A percentile compares a stretch with the other conserved stretches of the same genome.
Conservation (phyloP, 1,140 invertebrate genomes). For the Homarus americanus region DNA sequence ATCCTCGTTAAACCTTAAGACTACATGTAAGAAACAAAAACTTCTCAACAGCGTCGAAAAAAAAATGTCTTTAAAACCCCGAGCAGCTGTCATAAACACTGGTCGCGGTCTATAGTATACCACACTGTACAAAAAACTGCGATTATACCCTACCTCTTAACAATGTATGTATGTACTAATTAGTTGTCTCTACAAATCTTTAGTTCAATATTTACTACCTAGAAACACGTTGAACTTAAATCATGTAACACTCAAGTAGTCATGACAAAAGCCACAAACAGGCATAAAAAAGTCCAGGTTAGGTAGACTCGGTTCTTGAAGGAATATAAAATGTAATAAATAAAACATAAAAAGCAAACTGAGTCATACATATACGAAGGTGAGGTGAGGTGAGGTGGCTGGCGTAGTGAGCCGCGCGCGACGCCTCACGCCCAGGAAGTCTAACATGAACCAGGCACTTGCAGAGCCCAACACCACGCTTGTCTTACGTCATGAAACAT, state of each 20-base stretch:
- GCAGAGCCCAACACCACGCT: neutral
- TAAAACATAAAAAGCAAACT: too few relatives aligned
- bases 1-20: neutral
- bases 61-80: neutral
- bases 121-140: neutral
- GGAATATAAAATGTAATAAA: too few relatives aligned
- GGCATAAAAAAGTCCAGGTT: too few relatives aligned
- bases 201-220: too few relatives aligned
- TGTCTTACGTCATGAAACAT: neutral
- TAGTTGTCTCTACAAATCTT: neutral
- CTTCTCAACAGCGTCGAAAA: neutral
- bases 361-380: too few relatives aligned
- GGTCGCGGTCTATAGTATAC: neutral
- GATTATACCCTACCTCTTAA: neutral
- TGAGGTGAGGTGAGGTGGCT: too few relatives aligned
- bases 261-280: too few relatives aligned
- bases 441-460: conserved; percentile 7
- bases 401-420: too few relatives aligned
- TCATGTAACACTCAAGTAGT: too few relatives aligned
- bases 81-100: neutral
- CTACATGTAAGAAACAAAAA: neutral
- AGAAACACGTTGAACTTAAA: too few relatives aligned
- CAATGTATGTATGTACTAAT: neutral
- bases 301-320: too few relatives aligned
- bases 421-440: neutral